A percentile compares a stretch with the other conserved stretches of the same genome.
Evolutionary conservation across 2,888 invertebrate species (phyloP).

Genomic region (Sinotaia quadrata): DNA sequence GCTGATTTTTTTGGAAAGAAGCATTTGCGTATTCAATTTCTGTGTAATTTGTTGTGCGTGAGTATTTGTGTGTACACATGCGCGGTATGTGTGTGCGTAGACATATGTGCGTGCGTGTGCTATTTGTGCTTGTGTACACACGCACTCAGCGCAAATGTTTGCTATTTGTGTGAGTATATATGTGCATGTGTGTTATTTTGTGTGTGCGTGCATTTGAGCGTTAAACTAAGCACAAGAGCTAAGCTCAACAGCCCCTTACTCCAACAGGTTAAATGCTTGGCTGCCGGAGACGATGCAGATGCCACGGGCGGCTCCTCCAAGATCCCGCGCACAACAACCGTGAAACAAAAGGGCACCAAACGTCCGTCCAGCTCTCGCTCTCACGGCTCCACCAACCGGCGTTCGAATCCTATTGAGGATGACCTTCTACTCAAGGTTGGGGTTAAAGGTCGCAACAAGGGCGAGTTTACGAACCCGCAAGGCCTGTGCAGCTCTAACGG

Average conservation of each 20-base stretch:
- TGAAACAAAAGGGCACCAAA: conserved; percentile 71
- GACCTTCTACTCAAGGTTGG: conserved; percentile 74
- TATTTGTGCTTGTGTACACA: too few relatives aligned
- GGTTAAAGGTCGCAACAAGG: conserved; percentile 72
- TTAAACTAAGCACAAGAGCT: too few relatives aligned
- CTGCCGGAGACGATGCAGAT: conserved; percentile 21
- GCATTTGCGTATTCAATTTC: too few relatives aligned
- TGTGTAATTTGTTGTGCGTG: too few relatives aligned
- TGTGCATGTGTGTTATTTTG: too few relatives aligned
- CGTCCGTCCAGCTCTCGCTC: conserved; percentile 71
- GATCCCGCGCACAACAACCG: conserved; percentile 68
- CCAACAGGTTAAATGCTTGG: conserved; percentile 18
- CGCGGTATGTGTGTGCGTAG: background rate
- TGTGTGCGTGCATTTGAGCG: too few relatives aligned
- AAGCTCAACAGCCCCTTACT: background rate
- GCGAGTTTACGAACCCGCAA: conserved; percentile 76
- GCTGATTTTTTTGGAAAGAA: too few relatives aligned
- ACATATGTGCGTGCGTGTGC: background rate
- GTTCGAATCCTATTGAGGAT: conserved; percentile 72
- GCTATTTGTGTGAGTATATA: too few relatives aligned
- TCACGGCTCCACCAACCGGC: conserved; percentile 71
- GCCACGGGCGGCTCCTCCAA: conserved; percentile 47
- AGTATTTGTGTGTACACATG: background rate
- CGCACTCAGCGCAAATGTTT: too few relatives aligned
- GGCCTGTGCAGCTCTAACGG: conserved; percentile 73